Evolutionary conservation across 2,113 vertebrate species (phyloP), one percentile per base, ranked within the genome.

Genomic region (Sinocyclocheilus anophthalmus): DNA sequence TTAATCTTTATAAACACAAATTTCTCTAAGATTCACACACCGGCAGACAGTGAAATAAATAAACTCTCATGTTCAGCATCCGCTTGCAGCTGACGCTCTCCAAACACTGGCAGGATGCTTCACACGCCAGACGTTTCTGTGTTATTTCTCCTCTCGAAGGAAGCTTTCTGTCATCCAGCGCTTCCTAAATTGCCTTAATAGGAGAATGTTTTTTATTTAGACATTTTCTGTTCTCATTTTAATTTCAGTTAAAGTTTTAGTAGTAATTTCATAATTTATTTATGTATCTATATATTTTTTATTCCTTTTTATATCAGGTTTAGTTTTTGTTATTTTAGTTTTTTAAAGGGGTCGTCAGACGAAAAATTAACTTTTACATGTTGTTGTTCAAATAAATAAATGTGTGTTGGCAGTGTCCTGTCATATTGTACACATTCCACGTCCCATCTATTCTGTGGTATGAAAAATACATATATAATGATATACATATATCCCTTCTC

Each of bases 151-250:
- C 26, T 12, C n/a, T 65, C 4, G 9, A 65, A 26, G 59, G 61
- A 65, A 65, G 61, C n/a, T 11, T 42, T 57, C 90, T 89, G 88
- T 87, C 83, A 89, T 89, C 88, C 82, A 45, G 45, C 50, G 81
- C 88, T 87, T 91, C 89, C 84, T 86, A 85, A 59, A 77, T 76
- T 85, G 82, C 89, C 89, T 90, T 90, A 88, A 91, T 90, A 90
- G 88, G 88, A 85, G 76, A 80, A 39, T 14, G 6, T 3, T n/a
- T 61, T 59, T 3, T 55, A n/a, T 61, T 61, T n/a, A 10, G 10
- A n/a, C 0, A n/a, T 59, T 3, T 59, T 59, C 8, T 22, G 57
- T 59, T 59, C 3, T 59, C 7, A n/a, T 59, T 59, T 59, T 9
- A 2, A 59, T 59, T 59, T 22, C 6, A 59, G 18, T 59, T 59